Conservation (phyloP, 2,113 vertebrate species). For the Sapajus apella region DNA sequence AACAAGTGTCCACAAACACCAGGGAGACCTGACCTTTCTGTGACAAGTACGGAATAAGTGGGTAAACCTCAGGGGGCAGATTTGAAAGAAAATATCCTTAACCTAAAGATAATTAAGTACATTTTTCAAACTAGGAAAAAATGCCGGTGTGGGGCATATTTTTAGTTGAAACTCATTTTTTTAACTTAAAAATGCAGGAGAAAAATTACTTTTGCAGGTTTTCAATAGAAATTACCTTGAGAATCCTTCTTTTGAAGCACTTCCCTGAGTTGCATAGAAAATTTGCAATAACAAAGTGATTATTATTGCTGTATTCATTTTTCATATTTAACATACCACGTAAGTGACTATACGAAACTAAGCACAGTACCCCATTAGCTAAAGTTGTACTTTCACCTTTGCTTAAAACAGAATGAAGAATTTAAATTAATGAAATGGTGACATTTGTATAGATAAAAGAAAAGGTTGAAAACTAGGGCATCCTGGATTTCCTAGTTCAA, state of each 20-base stretch:
- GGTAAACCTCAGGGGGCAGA: constrained; percentile 3
- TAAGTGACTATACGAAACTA: constrained; percentile 42
- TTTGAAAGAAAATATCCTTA: constrained; percentile 67
- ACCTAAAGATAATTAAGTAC: constrained; percentile 56
- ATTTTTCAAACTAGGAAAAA: constrained; percentile 58
- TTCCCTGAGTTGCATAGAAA: constrained; percentile 55
- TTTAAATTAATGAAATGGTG: constrained; percentile 34
- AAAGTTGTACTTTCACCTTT: constrained; percentile 59
- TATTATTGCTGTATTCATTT: constrained; percentile 40
- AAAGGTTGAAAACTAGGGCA: constrained; percentile 39
- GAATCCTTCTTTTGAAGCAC: constrained; percentile 45
- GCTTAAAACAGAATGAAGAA: constrained; percentile 35
- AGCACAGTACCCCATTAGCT: constrained; percentile 1
- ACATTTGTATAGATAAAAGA: constrained; percentile 19
- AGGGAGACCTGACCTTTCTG: constrained; percentile 38
- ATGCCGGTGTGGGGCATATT: neutral
- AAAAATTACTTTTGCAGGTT: constrained; percentile 48
- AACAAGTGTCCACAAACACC: constrained; percentile 21
- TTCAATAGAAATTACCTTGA: constrained; percentile 56
- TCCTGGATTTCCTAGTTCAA: constrained; percentile 51
- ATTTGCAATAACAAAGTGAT: constrained; percentile 51
- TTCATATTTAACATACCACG: constrained; percentile 15
- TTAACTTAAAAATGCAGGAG: constrained; percentile 36
- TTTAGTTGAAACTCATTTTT: constrained; percentile 54
- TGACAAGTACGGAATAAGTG: constrained; percentile 43